Percentiles rank a stretch among this genome's conserved stretches.
These are phyloP conservation scores for Glossophaga mutica DNA, from an alignment of 2,797 vertebrate species.

Conservation along the genomic window DNA sequence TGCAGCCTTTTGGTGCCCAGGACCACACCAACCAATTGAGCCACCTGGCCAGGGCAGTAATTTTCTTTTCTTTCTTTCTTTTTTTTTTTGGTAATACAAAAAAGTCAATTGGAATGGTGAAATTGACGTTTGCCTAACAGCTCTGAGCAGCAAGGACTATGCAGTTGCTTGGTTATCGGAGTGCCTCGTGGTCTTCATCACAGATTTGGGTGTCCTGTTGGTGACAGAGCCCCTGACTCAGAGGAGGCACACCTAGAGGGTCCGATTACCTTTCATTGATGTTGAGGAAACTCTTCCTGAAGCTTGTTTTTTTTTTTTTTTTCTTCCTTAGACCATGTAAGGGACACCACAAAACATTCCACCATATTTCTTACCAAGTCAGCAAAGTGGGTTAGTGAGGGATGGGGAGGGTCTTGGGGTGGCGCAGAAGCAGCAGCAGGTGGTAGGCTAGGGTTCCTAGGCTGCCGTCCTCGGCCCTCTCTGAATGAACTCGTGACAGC, in stretches of 20 bases:
- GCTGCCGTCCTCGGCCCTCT: neutral
- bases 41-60: too few species aligned
- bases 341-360: neutral
- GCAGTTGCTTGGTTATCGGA: neutral
- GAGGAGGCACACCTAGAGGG: neutral
- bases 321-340: neutral
- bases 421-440: neutral
- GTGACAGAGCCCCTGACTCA: neutral
- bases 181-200: neutral
- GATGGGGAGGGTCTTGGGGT: neutral
- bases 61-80: too few species aligned
- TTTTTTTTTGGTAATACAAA: neutral
- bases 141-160: neutral
- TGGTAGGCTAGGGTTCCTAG: slow-evolving; percentile 18
- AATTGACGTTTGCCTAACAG: neutral
- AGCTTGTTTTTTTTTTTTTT: neutral
- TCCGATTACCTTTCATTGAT: neutral
- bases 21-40: too few species aligned
- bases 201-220: neutral
- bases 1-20: too few species aligned
- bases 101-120: neutral
- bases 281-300: neutral
- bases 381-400: neutral
- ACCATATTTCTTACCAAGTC: neutral
- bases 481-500: neutral